Base-by-base conservation (phyloP, 2,797 vertebrate species). In the Pampus argenteus region DNA sequence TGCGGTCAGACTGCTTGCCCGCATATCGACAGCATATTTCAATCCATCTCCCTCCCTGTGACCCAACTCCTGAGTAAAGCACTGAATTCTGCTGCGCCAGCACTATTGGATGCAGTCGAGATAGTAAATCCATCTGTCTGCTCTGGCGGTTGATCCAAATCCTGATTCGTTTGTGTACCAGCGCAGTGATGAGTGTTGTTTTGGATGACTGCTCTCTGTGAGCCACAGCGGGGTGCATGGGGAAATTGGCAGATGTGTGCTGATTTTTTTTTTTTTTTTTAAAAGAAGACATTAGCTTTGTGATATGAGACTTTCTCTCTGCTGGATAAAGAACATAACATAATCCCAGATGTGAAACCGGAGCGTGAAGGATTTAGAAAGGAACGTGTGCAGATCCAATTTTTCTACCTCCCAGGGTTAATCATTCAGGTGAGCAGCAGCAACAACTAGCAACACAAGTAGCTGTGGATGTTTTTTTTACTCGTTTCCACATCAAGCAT, bases 41-140 rank as follows among this genome's bases (percentile, higher is more conserved):
- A 83, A 89, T 88, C 74, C 20, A 52, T 81, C 59, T 81, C 51
- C 42, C 55, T 60, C 65, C 18, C 48, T 29, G 71, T 51, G 74
- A 74, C 71, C 82, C 66, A 51, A 26, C 69, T 73, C 66, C 72
- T 74, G 84, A 90, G 78, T 78, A 73, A 86, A 76, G 62, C 22
- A 8, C 72, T 23, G 69, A 71, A 82, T 82, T 90, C 61, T 81
- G 89, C 87, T 71, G 81, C 90, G 76, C 38, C 74, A 10, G 81
- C 85, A 54, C 25, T 72, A 83, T 71, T 9, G 66, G 63, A 78
- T 36, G 62, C 68, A 31, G 76, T 58, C 52, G 62, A 78, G 81
- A 86, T 87, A 80, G 75, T 89, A 91, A 91, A 91, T 91, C 86
- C 77, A 87, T 90, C 82, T 80, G 79, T 80, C 76, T 45, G 55